phyloP scores from a whole-genome alignment of 1,140 invertebrate genomes.

The Fopius arisanus region DNA sequence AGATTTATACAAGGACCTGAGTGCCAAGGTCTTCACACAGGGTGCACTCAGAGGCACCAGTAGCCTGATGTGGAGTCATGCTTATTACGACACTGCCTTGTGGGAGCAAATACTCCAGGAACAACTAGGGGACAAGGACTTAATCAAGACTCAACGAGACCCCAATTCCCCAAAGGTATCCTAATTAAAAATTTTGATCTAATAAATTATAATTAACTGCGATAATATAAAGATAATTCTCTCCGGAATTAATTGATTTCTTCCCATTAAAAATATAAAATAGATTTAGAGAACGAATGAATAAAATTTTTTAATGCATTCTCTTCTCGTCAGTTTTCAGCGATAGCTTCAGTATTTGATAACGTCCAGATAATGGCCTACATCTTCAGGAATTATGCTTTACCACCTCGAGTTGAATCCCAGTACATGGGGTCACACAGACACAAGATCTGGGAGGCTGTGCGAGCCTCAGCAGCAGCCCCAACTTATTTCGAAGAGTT shows the following conservation, averaged over 20 bases:
- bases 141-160: constrained; percentile 74
- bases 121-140: constrained; percentile 72
- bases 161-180: constrained; percentile 72
- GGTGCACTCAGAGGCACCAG: constrained; percentile 78
- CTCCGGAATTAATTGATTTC: neutral
- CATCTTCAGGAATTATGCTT: constrained; percentile 89
- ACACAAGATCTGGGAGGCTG: constrained; percentile 85
- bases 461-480: constrained; percentile 90
- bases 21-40: constrained; percentile 77
- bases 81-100: constrained; percentile 87
- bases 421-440: constrained; percentile 82
- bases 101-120: constrained; percentile 86
- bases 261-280: too few species aligned
- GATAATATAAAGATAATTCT: too few species aligned
- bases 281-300: too few species aligned
- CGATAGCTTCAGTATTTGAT: constrained; percentile 85
- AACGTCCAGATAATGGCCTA: constrained; percentile 81
- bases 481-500: constrained; percentile 94
- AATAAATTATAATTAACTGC: neutral
- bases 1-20: constrained; percentile 74
- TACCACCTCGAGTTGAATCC: constrained; percentile 77
- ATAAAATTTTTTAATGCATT: neutral
- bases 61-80: constrained; percentile 83
- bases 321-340: constrained; percentile 68
- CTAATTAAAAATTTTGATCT: neutral